phyloP scores from a whole-genome alignment of 2,888 invertebrate genomes.

The Cybosia mesomella region DNA sequence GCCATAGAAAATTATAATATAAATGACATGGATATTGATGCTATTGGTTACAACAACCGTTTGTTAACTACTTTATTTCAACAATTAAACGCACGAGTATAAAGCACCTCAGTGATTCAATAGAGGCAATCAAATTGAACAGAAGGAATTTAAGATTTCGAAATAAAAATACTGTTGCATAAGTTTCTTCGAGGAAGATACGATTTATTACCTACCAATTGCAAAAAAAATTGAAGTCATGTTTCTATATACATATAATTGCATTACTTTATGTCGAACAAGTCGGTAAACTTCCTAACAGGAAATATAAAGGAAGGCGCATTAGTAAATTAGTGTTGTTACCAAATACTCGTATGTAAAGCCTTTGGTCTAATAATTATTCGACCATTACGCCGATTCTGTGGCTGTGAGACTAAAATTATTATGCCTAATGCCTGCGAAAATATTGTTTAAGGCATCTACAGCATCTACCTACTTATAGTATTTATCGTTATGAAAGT shows the following conservation, averaged over 20 bases:
- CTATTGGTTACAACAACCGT: background rate
- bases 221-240: slow-evolving; percentile 32
- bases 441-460: too few relatives aligned
- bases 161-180: slow-evolving; percentile 11
- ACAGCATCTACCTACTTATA: too few relatives aligned
- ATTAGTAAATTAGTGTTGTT: slow-evolving; percentile 32
- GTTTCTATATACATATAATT: slow-evolving; percentile 32
- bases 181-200: slow-evolving; percentile 37
- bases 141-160: slow-evolving; percentile 5
- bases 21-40: background rate
- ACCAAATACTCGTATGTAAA: background rate
- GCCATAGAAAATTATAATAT: background rate
- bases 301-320: slow-evolving; percentile 33
- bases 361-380: background rate
- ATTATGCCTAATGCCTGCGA: too few relatives aligned
- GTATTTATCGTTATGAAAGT: too few relatives aligned
- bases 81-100: background rate
- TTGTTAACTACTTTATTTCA: background rate
- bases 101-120: background rate
- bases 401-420: too few relatives aligned
- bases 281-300: slow-evolving; percentile 36
- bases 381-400: background rate
- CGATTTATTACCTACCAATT: slow-evolving; percentile 13
- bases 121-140: background rate
- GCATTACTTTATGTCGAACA: slow-evolving; percentile 23